Evolutionary conservation across 1,140 invertebrate genomes (phyloP).

Genomic region (Bombus vancouverensis): DNA sequence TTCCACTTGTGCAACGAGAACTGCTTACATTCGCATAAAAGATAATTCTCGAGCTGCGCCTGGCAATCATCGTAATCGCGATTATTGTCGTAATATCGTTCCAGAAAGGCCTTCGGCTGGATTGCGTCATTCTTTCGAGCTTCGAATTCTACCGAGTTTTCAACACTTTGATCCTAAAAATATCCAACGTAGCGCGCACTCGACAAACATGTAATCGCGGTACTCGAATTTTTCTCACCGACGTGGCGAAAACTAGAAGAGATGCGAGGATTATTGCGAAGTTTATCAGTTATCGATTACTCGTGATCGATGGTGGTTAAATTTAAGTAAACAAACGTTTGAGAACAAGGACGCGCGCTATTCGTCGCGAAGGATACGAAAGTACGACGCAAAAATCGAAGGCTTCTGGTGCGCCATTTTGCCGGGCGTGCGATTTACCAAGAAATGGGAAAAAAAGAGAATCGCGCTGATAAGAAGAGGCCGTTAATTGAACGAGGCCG

Average conservation of each 20-base stretch:
- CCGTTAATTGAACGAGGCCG: slow-evolving; percentile 34
- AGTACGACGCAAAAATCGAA: neutral
- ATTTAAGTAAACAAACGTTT: too few relatives aligned
- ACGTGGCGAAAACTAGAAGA: too few relatives aligned
- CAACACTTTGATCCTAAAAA: neutral
- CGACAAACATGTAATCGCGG: too few relatives aligned
- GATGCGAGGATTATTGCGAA: too few relatives aligned
- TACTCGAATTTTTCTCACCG: neutral
- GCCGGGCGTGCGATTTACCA: slow-evolving; percentile 31
- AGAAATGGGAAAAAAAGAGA: neutral
- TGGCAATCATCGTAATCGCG: slow-evolving; percentile 18
- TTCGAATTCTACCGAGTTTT: neutral
- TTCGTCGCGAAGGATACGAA: too few relatives aligned
- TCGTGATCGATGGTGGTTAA: too few relatives aligned
- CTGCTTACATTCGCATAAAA: neutral
- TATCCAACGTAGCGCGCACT: neutral
- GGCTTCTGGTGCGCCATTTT: slow-evolving; percentile 28
- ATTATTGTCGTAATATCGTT: neutral
- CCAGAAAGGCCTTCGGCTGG: neutral
- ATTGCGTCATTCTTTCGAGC: neutral
- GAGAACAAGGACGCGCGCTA: too few relatives aligned
- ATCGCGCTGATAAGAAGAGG: slow-evolving; percentile 35
- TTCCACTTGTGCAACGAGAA: slow-evolving; percentile 20
- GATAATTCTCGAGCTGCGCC: slow-evolving; percentile 10
- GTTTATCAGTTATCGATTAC: too few relatives aligned